phyloP scores from a whole-genome alignment of 2,113 vertebrate genomes.

The Polypterus senegalus region DNA sequence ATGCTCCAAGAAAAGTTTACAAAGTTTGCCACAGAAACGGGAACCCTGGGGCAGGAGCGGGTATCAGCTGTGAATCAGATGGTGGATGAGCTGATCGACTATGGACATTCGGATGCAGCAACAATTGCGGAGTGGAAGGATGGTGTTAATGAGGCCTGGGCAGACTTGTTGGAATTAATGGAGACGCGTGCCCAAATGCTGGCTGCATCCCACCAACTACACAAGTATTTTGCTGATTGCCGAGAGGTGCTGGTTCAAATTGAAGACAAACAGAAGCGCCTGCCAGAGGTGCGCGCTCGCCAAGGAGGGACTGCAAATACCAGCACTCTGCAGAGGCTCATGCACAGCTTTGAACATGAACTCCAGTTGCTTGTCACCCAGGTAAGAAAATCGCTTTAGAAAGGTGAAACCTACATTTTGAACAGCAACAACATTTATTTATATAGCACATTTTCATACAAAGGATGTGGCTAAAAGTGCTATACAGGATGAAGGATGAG shows the following conservation, averaged over 20 bases:
- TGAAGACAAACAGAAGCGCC: constrained; percentile 69
- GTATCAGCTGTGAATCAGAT: constrained; percentile 84
- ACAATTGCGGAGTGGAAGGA: constrained; percentile 95
- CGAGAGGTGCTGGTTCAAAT: constrained; percentile 74
- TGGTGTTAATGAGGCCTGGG: constrained; percentile 87
- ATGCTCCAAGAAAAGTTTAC: constrained; percentile 87
- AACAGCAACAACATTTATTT: too few relatives aligned
- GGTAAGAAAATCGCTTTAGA: constrained; percentile 32
- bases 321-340: constrained; percentile 66
- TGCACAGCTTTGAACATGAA: constrained; percentile 80
- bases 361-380: constrained; percentile 80
- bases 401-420: too few relatives aligned
- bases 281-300: constrained; percentile 59
- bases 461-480: too few relatives aligned
- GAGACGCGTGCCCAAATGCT: constrained; percentile 84
- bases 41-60: constrained; percentile 69
- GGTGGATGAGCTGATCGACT: constrained; percentile 93
- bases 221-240: constrained; percentile 89
- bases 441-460: too few relatives aligned
- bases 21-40: constrained; percentile 77
- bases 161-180: constrained; percentile 86
- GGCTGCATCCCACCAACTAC: constrained; percentile 78
- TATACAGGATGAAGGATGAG: too few relatives aligned
- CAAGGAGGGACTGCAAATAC: constrained; percentile 62
- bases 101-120: constrained; percentile 76